Evolutionary conservation across 2,797 vertebrate species (phyloP), one percentile per base, ranked within the genome.

Genomic region (Notamacropus eugenii): DNA sequence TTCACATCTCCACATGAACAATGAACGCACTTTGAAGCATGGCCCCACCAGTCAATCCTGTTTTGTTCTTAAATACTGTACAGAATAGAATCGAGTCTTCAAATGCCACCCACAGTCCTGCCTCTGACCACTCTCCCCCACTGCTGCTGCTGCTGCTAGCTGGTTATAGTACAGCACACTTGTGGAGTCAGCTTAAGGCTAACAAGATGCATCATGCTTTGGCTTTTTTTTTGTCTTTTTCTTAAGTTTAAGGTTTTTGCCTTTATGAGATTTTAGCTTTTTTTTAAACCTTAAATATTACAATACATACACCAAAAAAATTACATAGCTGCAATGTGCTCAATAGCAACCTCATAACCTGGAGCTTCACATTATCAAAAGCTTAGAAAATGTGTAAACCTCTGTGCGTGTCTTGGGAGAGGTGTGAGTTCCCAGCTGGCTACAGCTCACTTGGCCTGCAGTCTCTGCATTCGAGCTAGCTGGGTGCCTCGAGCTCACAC

Each of bases 151-250:
- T 4, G 34, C 74, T 87, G 62, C 97, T 0, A 9, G 67, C 57
- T 5, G 34, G 90, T 11, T 8, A 14, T 6, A 55, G 98, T 99
- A 99, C 99, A 99, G 99, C 99, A 98, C 99, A 99, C 99, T 99
- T 98, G 96, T 98, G 99, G 98, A 99, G 99, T 99, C 99, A 97
- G 95, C 98, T 98, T 98, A 98, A 99, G 99, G 99, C 99, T 99
- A 99, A 99, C 98, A 99, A 99, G 99, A 99, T 98, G 99, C 99
- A 99, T 99, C 99, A 99, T 99, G 99, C 99, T 99, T 99, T 99
- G 99, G 99, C 99, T 99, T 99, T 98, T 98, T 97, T 96, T 91
- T 96, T 97, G 50, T 95, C 54, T 82, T 91, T 95, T 95, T 95
- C 97, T 94, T 97, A 97, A 97, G 96, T 98, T 98, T 96, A 98